Percentiles rank a stretch among this genome's conserved stretches.
phyloP scores from a whole-genome alignment of 1,140 invertebrate species.

The Pseudobourletiella spinata region DNA sequence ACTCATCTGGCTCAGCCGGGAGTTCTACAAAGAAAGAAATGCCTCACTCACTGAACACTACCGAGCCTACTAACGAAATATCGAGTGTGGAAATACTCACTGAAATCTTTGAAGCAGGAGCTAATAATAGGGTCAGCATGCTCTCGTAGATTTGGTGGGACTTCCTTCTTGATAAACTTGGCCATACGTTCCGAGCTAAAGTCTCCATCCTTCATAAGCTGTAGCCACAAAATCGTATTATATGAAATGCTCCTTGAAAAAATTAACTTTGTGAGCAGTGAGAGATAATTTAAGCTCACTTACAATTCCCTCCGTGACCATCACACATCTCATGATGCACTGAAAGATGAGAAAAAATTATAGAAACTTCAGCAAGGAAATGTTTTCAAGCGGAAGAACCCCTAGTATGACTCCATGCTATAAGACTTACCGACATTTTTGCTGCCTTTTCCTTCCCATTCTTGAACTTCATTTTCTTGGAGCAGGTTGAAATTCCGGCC shows the following conservation, averaged over 20 bases:
- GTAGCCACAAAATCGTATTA: no score
- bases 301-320: constrained; percentile 5
- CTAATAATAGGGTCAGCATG: background rate
- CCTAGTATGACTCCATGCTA: background rate
- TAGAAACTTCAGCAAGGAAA: background rate
- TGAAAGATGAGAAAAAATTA: constrained; percentile 8
- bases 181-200: background rate
- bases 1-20: background rate
- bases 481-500: background rate
- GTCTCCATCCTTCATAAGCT: background rate
- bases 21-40: background rate
- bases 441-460: constrained; percentile 13
- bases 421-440: constrained; percentile 4
- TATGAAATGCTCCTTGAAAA: no score
- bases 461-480: constrained; percentile 8
- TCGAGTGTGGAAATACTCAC: background rate
- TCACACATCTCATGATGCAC: constrained; percentile 14
- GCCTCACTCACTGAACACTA: background rate
- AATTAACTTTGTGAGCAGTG: no score
- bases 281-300: no score
- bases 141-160: background rate
- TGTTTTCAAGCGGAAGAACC: background rate
- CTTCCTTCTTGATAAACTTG: background rate
- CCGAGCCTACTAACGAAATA: background rate
- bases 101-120: background rate